Evolutionary conservation across 2,797 vertebrate genomes (phyloP).

Genomic region (Xenopus petersii): DNA sequence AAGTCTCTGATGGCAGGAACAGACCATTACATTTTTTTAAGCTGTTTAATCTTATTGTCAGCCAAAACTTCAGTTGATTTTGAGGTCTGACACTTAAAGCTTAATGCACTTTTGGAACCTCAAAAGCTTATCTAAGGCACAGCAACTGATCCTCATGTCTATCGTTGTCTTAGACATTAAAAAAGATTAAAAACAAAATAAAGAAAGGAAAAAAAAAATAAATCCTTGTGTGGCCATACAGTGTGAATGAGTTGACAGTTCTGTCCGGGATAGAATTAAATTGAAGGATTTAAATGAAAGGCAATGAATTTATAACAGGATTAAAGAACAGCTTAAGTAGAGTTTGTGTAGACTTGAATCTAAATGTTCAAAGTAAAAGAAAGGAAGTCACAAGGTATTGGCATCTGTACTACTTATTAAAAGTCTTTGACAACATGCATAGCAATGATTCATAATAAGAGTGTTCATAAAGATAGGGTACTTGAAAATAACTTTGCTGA

Average conservation of each 20-base stretch:
- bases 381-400: conserved; percentile 49
- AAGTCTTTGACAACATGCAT: conserved; percentile 30
- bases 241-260: conserved; percentile 56
- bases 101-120: conserved; percentile 56
- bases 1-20: conserved; percentile 37
- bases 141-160: conserved; percentile 50
- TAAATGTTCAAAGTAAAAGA: conserved; percentile 55
- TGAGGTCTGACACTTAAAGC: conserved; percentile 56
- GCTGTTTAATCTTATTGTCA: conserved; percentile 60
- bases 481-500: conserved; percentile 4
- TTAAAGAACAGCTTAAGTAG: conserved; percentile 53
- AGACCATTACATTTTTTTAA: conserved; percentile 55
- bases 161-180: conserved; percentile 53
- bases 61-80: conserved; percentile 54
- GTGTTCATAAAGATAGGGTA: conserved; percentile 6
- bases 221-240: conserved; percentile 51
- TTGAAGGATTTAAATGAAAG: conserved; percentile 56
- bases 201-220: conserved; percentile 45
- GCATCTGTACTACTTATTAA: conserved; percentile 22
- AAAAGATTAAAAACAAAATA: conserved; percentile 29
- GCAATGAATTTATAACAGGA: conserved; percentile 59
- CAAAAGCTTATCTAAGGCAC: conserved; percentile 55
- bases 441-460: conserved; percentile 15
- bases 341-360: conserved; percentile 40
- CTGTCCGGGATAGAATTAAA: conserved; percentile 55